Percentiles rank a stretch among this genome's conserved stretches.
These are phyloP conservation scores for Andrena chrysosceles DNA, from an alignment of 2,888 invertebrate genomes.

Conservation along the genomic window DNA sequence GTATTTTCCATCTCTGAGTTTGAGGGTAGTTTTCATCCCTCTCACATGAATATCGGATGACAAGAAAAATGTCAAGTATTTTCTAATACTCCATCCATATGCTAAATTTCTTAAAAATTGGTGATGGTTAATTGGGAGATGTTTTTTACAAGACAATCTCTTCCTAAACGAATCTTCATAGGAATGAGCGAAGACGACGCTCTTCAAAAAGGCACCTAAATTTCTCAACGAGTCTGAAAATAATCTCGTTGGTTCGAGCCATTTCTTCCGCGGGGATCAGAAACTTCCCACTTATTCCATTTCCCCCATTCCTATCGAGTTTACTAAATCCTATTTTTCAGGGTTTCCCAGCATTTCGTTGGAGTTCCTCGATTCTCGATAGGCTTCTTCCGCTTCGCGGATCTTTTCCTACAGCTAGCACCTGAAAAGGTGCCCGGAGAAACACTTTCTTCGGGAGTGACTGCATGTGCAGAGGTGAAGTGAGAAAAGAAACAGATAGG, in stretches of 20 bases:
- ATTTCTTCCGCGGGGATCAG: conserved; percentile 41
- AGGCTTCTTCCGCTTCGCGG: conserved; percentile 28
- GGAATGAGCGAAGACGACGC: neutral
- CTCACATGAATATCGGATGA: no score
- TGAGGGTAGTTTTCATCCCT: no score
- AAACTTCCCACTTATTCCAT: conserved; percentile 44
- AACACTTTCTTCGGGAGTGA: neutral
- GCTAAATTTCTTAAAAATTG: no score
- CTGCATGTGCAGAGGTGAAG: neutral
- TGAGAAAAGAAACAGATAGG: neutral
- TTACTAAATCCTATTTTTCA: conserved; percentile 29
- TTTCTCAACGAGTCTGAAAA: conserved; percentile 14
- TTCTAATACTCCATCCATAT: no score
- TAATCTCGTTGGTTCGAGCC: conserved; percentile 27
- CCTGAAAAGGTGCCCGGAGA: neutral
- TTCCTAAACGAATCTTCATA: neutral
- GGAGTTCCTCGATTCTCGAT: conserved; percentile 32
- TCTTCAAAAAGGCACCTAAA: conserved; percentile 11
- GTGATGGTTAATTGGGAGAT: no score
- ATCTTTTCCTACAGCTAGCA: neutral
- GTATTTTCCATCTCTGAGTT: no score
- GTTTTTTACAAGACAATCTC: neutral
- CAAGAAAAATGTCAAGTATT: no score
- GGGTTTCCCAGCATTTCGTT: conserved; percentile 27
- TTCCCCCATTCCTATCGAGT: conserved; percentile 14